These are phyloP conservation scores for Oryzias dopingdopingensis DNA, from an alignment of 2,797 vertebrate genomes.

Conservation along the genomic window DNA sequence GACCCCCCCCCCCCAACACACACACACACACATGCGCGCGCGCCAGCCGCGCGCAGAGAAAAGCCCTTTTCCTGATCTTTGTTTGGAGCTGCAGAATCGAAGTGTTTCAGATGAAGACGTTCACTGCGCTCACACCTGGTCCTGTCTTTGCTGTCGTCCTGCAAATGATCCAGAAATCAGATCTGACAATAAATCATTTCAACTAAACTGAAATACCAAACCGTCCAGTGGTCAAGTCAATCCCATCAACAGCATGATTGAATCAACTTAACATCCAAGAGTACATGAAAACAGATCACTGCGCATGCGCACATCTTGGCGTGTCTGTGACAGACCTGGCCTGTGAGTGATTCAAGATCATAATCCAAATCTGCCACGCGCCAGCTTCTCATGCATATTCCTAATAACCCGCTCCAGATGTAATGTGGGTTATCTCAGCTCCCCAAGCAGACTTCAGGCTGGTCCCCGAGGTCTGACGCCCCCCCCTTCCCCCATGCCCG, in stretches of 20 bases:
- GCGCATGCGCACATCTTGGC: too few species aligned
- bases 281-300: too few species aligned
- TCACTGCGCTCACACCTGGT: background rate
- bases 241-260: too few species aligned
- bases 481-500: constrained; percentile 38
- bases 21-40: constrained; percentile 61
- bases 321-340: background rate
- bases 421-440: constrained; percentile 45
- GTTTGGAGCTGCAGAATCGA: background rate
- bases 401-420: constrained; percentile 50
- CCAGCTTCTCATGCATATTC: constrained; percentile 55
- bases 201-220: too few species aligned
- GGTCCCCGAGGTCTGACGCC: constrained; percentile 45
- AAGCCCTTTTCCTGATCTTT: constrained; percentile 4
- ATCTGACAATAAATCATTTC: too few species aligned
- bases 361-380: constrained; percentile 6
- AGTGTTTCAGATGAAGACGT: background rate
- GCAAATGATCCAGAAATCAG: too few species aligned
- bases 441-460: constrained; percentile 39
- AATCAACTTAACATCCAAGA: too few species aligned
- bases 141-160: too few species aligned
- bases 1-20: background rate
- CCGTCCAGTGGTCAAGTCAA: too few species aligned
- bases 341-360: constrained; percentile 1
- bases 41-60: constrained; percentile 48